A percentile compares a stretch with the other conserved stretches of the same genome.
Conservation (phyloP, 2,888 invertebrate genomes). For the Drosophila pseudotalamancana region DNA sequence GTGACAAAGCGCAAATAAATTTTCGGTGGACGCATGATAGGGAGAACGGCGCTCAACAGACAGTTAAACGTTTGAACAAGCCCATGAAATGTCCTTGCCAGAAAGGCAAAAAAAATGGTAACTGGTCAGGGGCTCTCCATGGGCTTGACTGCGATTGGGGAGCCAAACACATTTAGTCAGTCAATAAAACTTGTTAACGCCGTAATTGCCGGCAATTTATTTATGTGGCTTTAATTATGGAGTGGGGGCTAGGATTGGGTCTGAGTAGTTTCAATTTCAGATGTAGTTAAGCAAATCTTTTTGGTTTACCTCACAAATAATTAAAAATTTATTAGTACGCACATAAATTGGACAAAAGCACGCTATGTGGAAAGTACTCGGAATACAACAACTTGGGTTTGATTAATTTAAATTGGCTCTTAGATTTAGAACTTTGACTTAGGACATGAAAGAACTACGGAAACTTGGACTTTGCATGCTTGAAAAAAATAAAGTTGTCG, state of each 20-base stretch:
- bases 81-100: slow-evolving; percentile 73
- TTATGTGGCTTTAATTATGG: slow-evolving; percentile 69
- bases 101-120: slow-evolving; percentile 24
- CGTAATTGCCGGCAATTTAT: slow-evolving; percentile 85
- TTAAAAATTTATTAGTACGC: slow-evolving; percentile 74
- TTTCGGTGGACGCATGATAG: slow-evolving; percentile 29
- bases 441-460: slow-evolving; percentile 6
- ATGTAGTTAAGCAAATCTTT: slow-evolving; percentile 58
- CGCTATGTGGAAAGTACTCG: slow-evolving; percentile 41
- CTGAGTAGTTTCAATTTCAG: slow-evolving; percentile 42
- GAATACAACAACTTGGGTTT: slow-evolving; percentile 34
- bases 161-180: slow-evolving; percentile 82
- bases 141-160: slow-evolving; percentile 24
- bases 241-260: slow-evolving; percentile 20
- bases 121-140: slow-evolving; percentile 28
- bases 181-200: slow-evolving; percentile 85
- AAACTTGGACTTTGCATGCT: slow-evolving; percentile 63
- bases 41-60: slow-evolving; percentile 51
- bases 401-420: slow-evolving; percentile 66
- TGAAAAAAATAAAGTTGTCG: slow-evolving; percentile 78
- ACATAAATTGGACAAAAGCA: slow-evolving; percentile 53
- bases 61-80: slow-evolving; percentile 77
- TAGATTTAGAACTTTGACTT: slow-evolving; percentile 30
- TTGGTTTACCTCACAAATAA: slow-evolving; percentile 52
- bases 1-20: slow-evolving; percentile 77